These are phyloP conservation scores for Gryllus longicercus DNA, from an alignment of 2,888 invertebrate genomes.

Conservation along the genomic window DNA sequence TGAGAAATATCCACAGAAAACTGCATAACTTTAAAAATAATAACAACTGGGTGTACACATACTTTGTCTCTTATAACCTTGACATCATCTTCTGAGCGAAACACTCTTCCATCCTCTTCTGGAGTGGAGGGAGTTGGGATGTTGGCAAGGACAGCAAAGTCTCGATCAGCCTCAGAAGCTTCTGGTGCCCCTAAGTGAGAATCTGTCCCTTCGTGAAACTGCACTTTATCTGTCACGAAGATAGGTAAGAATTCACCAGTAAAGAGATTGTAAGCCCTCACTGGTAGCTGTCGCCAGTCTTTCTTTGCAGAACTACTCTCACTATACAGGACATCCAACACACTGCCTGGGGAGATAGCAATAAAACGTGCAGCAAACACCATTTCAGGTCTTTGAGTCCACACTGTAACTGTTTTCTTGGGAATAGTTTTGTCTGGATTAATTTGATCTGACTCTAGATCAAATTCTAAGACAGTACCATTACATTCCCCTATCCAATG, in stretches of 20 bases:
- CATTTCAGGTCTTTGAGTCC: slow-evolving; percentile 73
- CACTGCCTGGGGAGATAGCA: slow-evolving; percentile 57
- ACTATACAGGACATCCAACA: slow-evolving; percentile 47
- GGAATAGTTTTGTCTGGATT: slow-evolving; percentile 39
- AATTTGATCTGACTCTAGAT: slow-evolving; percentile 45
- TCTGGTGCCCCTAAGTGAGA: slow-evolving; percentile 69
- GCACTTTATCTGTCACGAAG: slow-evolving; percentile 58
- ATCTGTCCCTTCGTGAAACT: slow-evolving; percentile 64
- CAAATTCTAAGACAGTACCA: slow-evolving; percentile 70
- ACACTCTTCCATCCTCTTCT: slow-evolving; percentile 36
- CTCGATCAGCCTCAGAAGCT: slow-evolving; percentile 56
- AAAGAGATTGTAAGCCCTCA: slow-evolving; percentile 66
- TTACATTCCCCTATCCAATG: slow-evolving; percentile 88
- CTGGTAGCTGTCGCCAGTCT: slow-evolving; percentile 34
- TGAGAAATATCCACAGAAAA: no score
- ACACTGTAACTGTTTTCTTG: slow-evolving; percentile 49
- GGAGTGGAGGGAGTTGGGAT: slow-evolving; percentile 45
- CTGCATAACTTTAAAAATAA: no score
- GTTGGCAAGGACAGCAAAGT: slow-evolving; percentile 57
- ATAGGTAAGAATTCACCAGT: slow-evolving; percentile 62
- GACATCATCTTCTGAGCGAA: slow-evolving; percentile 41
- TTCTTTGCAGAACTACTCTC: slow-evolving; percentile 39
- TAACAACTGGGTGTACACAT: no score
- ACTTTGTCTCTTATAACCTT: slow-evolving; percentile 54
- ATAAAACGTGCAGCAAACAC: slow-evolving; percentile 68